A percentile compares a stretch with the other conserved stretches of the same genome.
These are phyloP conservation scores for Triplophysa yarkandensis DNA, from an alignment of 2,797 vertebrate genomes.

Conservation along the genomic window DNA sequence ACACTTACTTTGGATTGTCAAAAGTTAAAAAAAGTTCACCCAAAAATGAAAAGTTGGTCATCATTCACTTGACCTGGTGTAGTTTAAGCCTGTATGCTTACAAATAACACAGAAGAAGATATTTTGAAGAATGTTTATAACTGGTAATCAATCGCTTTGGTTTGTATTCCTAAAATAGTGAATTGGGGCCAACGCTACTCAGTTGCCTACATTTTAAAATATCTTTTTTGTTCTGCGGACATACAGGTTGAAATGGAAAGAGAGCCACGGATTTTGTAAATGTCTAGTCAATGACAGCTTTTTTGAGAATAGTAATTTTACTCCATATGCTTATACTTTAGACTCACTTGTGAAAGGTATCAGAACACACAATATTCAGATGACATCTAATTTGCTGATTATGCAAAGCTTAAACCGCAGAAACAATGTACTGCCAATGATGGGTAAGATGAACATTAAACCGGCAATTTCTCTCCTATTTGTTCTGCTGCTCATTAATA, in stretches of 20 bases:
- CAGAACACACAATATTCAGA: background rate
- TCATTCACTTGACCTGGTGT: too few relatives aligned
- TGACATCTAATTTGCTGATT: conserved; percentile 33
- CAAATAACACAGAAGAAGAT: too few relatives aligned
- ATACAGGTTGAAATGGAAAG: too few relatives aligned
- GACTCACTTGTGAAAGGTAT: background rate
- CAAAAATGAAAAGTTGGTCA: too few relatives aligned
- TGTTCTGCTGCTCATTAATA: conserved; percentile 56
- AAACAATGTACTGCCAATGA: conserved; percentile 51
- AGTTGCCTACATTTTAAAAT: too few relatives aligned
- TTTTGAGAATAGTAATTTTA: background rate
- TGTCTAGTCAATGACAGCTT: background rate
- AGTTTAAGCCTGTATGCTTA: too few relatives aligned
- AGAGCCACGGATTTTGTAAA: background rate
- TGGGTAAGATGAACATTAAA: conserved; percentile 42
- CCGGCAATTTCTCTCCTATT: conserved; percentile 38
- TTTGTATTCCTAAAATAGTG: too few relatives aligned
- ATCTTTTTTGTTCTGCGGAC: too few relatives aligned
- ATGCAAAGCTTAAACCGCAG: conserved; percentile 50
- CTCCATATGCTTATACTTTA: background rate
- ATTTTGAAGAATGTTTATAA: too few relatives aligned
- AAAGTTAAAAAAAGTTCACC: too few relatives aligned
- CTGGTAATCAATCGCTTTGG: too few relatives aligned
- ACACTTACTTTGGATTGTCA: background rate
- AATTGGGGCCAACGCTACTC: too few relatives aligned